Percentiles rank a stretch among this genome's conserved stretches.
Evolutionary conservation across 2,113 vertebrate species (phyloP).

Genomic region (Eudyptes chrysolophus): DNA sequence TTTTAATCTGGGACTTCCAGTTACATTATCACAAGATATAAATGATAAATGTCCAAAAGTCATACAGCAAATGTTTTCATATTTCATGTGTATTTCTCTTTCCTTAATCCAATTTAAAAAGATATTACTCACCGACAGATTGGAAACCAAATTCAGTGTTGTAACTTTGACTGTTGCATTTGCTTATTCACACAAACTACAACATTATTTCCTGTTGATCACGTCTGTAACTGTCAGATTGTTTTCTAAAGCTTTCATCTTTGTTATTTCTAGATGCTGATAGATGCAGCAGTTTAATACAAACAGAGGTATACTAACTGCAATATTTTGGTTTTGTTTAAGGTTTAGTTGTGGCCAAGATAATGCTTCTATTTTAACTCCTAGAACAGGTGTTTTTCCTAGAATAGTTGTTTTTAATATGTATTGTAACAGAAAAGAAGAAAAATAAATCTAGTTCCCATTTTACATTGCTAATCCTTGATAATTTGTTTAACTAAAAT

Average conservation of each 20-base stretch:
- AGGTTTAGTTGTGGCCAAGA: not conserved
- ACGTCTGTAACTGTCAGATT: not conserved
- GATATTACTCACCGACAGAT: not conserved
- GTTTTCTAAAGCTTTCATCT: not conserved
- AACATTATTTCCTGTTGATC: not conserved
- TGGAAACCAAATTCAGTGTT: not conserved
- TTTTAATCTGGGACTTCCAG: not conserved
- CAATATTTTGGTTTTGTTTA: not conserved
- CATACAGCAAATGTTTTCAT: not conserved
- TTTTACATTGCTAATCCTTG: not conserved
- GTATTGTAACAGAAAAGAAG: not conserved
- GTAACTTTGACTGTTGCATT: not conserved
- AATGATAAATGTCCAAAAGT: not conserved
- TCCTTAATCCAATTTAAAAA: not conserved
- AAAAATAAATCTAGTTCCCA: not conserved
- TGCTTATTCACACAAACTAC: not conserved
- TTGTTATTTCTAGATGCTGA: not conserved
- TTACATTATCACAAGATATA: not conserved
- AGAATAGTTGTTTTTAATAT: not conserved
- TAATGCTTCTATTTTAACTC: not conserved
- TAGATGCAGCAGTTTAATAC: not conserved
- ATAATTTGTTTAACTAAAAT: not conserved
- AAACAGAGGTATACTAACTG: not conserved
- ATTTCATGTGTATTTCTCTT: not conserved
- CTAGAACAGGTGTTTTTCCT: not conserved